Base-by-base conservation (phyloP, 2,113 vertebrate species). In the Gnathonemus longibarbis region DNA sequence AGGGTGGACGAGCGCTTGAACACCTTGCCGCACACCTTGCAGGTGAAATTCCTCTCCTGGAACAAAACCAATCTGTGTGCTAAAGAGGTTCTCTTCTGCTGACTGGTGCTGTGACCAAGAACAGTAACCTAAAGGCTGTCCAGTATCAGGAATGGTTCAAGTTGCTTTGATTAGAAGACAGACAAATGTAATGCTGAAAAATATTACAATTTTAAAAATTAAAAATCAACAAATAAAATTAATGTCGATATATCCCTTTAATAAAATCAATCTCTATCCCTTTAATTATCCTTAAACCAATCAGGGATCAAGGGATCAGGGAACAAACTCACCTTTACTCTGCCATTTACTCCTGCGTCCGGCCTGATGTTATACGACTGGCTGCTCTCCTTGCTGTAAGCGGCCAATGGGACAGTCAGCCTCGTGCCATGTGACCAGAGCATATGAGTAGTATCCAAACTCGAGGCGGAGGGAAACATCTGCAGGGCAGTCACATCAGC, bases 11-110 rank as follows among this genome's bases (percentile, higher is more conserved):
- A 96, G 80, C 94, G 92, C 92, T 95, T 94, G 77, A 95, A 97
- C 88, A 91, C 94, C 86, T 96, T 96, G 3, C 95, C 94, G 31
- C 94, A 95, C 89, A 96, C 95, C 84, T 95, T 95, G 91, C 96
- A 97, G 91, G 84, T 92, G 84, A 96, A 96, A 91, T 93, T 96
- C 0, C 95, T 93, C 83, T 96, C 96, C 96, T 96, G 93, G 21
- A 90, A 87, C 46, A 48, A 21, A 49, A 50, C 3, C 49, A 9
- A 58, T 5, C 62, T 31, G 62, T 13, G 10, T 70, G 62, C n/a
- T 27, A 70, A 70, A 70, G 62, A 13, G 10, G 27, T 27, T 70
- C 3, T 13, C 3, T 70, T 3, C n/a, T 70, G n/a, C 10, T 31
- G 62, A 31, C n/a, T 9, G 10, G 27, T 4, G 62, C 62, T 3